Conservation (phyloP, 2,888 invertebrate genomes). For the Villa cingulata region DNA sequence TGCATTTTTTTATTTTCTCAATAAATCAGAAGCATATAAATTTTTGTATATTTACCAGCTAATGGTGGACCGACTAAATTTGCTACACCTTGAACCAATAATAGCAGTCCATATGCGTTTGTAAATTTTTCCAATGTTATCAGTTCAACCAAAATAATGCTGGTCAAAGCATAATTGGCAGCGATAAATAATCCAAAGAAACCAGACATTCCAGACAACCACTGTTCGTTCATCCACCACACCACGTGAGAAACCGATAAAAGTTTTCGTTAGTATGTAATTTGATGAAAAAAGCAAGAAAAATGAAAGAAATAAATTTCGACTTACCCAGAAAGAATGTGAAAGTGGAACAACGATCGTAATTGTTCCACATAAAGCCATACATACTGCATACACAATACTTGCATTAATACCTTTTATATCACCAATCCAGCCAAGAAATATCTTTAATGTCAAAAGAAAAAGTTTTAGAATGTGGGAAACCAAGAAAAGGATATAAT, state of each 20-base stretch:
- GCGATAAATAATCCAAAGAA: conserved; percentile 81
- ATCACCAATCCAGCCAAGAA: conserved; percentile 81
- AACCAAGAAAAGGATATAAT: background rate
- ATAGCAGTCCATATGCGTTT: conserved; percentile 75
- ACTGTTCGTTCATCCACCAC: no score
- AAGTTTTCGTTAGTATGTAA: no score
- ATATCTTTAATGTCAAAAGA: conserved; percentile 54
- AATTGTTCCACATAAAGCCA: conserved; percentile 55
- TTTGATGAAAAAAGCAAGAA: background rate
- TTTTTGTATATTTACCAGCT: conserved; percentile 54
- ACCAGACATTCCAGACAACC: conserved; percentile 52
- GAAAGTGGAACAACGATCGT: conserved; percentile 54
- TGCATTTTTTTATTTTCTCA: background rate
- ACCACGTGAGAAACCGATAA: no score
- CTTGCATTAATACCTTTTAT: conserved; percentile 61
- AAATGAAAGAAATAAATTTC: background rate
- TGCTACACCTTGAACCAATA: conserved; percentile 79
- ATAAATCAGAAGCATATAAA: background rate
- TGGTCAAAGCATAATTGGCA: conserved; percentile 82
- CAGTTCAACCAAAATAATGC: conserved; percentile 78
- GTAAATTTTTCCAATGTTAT: conserved; percentile 84
- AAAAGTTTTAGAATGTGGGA: no score
- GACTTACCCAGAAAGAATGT: conserved; percentile 15
- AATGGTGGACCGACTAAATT: conserved; percentile 82
- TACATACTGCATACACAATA: conserved; percentile 68